phyloP scores from a whole-genome alignment of 2,888 invertebrate genomes.

The Rhopalosiphum nymphaeae region DNA sequence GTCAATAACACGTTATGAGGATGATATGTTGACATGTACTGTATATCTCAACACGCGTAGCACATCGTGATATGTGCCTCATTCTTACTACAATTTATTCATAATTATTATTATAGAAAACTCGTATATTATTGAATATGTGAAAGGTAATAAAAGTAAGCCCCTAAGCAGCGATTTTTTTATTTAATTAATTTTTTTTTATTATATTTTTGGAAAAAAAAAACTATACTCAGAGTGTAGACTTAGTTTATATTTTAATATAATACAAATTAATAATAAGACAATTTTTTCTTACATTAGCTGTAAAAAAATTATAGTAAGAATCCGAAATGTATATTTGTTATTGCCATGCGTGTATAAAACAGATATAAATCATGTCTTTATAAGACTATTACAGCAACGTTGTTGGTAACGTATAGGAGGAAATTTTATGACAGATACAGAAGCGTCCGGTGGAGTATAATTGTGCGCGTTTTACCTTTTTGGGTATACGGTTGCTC shows the following conservation, averaged over 20 bases:
- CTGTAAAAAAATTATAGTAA: too few relatives aligned
- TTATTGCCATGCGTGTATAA: background rate
- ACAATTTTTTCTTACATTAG: background rate
- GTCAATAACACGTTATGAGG: background rate
- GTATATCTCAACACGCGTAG: background rate
- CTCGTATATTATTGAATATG: background rate
- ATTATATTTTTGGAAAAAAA: background rate
- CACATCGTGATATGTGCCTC: background rate
- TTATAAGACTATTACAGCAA: background rate
- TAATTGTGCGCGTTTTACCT: too few relatives aligned
- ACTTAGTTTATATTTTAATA: background rate
- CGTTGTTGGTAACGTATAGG: background rate
- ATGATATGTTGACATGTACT: background rate
- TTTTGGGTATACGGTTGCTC: too few relatives aligned
- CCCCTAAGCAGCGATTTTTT: background rate
- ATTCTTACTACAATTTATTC: background rate
- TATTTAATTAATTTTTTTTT: too few relatives aligned
- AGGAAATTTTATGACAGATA: background rate
- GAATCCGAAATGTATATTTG: background rate
- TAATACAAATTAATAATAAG: background rate
- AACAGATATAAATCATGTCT: background rate
- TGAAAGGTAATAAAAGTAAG: background rate
- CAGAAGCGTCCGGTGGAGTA: background rate
- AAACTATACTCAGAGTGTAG: background rate
- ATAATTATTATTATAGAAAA: background rate